Evolutionary conservation across 2,888 invertebrate genomes (phyloP).

Genomic region (Drepana falcataria): DNA sequence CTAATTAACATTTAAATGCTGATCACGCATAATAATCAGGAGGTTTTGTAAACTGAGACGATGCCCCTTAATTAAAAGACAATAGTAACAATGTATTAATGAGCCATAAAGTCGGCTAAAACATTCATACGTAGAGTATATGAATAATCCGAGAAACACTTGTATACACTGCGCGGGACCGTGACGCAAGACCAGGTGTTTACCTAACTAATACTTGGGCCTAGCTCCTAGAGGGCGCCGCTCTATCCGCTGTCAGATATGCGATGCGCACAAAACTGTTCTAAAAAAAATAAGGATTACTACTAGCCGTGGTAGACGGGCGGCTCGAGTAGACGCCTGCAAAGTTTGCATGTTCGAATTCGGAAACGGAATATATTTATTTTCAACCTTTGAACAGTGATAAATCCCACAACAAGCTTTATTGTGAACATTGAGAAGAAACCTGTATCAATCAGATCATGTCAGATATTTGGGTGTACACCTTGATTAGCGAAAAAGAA

Average conservation of each 20-base stretch:
- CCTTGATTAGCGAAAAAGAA: no score
- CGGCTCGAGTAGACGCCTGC: no score
- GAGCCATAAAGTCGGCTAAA: slow-evolving; percentile 51
- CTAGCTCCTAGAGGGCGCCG: slow-evolving; percentile 7
- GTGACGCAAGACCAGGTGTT: slow-evolving; percentile 40
- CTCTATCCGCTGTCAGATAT: slow-evolving; percentile 9
- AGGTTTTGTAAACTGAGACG: slow-evolving; percentile 61
- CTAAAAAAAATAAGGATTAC: background rate
- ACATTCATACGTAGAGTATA: slow-evolving; percentile 37
- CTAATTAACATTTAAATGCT: slow-evolving; percentile 77
- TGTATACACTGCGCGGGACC: slow-evolving; percentile 45
- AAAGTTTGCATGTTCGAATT: no score
- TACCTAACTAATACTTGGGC: slow-evolving; percentile 8
- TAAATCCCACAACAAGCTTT: no score
- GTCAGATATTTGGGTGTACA: no score
- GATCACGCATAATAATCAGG: slow-evolving; percentile 75
- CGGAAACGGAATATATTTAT: no score
- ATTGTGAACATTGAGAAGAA: no score
- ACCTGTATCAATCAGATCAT: no score
- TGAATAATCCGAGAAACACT: slow-evolving; percentile 45
- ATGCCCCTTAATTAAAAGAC: slow-evolving; percentile 68
- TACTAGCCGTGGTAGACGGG: no score
- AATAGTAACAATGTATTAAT: slow-evolving; percentile 57
- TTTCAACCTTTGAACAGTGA: no score
- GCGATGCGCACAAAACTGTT: background rate